phyloP scores from a whole-genome alignment of 2,888 invertebrate species.

The Euclidia mi region DNA sequence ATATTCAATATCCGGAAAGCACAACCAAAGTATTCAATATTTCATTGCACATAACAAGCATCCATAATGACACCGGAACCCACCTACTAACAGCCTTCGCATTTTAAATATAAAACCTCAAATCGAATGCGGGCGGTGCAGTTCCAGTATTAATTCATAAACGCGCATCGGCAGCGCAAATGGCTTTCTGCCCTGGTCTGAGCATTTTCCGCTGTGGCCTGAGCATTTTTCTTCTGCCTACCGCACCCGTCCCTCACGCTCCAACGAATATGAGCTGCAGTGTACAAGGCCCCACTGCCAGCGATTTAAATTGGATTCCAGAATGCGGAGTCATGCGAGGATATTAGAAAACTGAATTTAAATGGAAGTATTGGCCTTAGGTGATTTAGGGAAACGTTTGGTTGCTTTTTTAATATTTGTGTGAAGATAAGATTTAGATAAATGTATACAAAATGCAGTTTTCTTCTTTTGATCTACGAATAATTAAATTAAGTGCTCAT shows the following conservation, averaged over 20 bases:
- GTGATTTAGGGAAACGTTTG: too few relatives aligned
- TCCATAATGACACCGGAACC: too few relatives aligned
- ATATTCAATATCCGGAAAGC: too few relatives aligned
- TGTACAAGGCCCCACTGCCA: neutral
- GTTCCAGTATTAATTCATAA: constrained; percentile 14
- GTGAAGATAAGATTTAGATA: too few relatives aligned
- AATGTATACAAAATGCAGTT: too few relatives aligned
- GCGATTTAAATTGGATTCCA: constrained; percentile 10
- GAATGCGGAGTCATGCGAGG: constrained; percentile 9
- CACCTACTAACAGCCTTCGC: neutral
- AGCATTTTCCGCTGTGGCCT: constrained; percentile 17
- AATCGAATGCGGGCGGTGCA: constrained; percentile 1
- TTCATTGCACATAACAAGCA: too few relatives aligned
- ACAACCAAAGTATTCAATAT: too few relatives aligned
- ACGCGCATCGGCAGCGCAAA: constrained; percentile 15
- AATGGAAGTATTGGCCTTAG: neutral
- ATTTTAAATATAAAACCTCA: constrained; percentile 8
- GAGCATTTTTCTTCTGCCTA: too few relatives aligned
- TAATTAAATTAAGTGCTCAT: too few relatives aligned
- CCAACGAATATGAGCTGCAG: neutral
- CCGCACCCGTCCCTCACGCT: neutral
- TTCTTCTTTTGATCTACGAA: too few relatives aligned
- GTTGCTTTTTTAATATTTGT: too few relatives aligned
- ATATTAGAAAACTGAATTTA: constrained; percentile 12
- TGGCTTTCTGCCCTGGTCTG: constrained; percentile 6